Evolutionary conservation across 2,113 vertebrate genomes (phyloP).

Genomic region (Campylomormyrus numenius): DNA sequence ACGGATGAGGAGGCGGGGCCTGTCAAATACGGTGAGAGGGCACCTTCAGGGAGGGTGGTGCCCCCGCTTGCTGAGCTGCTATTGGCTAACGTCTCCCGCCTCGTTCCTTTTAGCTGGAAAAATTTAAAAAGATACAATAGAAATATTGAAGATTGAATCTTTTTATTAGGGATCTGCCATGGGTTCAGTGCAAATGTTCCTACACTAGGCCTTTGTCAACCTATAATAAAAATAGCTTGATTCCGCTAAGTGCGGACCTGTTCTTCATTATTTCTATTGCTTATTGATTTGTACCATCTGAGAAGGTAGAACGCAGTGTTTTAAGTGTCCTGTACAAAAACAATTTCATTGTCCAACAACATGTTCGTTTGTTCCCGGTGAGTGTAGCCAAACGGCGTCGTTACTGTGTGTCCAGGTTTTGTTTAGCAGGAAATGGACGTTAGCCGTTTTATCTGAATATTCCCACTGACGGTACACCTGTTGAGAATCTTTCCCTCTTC

Average conservation of each 20-base stretch:
- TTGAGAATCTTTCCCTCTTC: neutral
- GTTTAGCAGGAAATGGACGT: neutral
- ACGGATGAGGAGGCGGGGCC: conserved; percentile 63
- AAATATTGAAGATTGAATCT: neutral
- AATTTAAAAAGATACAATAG: neutral
- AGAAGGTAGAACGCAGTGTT: neutral
- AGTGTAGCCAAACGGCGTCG: neutral
- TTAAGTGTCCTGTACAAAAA: neutral
- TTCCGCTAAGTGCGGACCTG: neutral
- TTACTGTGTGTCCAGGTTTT: neutral
- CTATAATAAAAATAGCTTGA: neutral
- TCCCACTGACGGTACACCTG: neutral
- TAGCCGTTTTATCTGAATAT: neutral
- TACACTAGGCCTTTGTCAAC: neutral
- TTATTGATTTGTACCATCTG: neutral
- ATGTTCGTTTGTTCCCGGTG: neutral
- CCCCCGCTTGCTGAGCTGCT: neutral
- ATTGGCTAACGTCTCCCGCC: neutral
- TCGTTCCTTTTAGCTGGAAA: neutral
- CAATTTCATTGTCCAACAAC: neutral
- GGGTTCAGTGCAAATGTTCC: neutral
- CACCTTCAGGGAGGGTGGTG: neutral
- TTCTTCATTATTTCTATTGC: neutral
- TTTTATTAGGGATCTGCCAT: neutral
- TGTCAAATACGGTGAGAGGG: conserved; percentile 64